Base-by-base conservation (phyloP, 2,888 invertebrate genomes). In the Agriopis marginaria region DNA sequence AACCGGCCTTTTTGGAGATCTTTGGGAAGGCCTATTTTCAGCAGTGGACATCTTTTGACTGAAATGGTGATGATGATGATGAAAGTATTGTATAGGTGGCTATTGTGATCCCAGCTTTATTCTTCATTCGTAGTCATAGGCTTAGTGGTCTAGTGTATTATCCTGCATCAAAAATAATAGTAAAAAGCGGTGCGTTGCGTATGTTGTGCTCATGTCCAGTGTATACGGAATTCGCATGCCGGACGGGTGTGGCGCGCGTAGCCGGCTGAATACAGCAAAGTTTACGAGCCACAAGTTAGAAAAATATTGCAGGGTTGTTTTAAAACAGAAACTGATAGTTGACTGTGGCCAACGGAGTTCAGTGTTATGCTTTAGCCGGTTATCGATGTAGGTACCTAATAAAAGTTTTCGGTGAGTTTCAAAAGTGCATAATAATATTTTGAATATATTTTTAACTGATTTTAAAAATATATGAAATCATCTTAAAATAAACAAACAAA, bases 191-290 rank as follows among this genome's bases (percentile, higher is more conserved):
- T 17, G 54, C 55, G 23, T 4, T 8, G 23, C 23, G 60, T 50
- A 54, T 42, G 69, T 69, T 62, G 63, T 47, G 32, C 3, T 32
- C 32, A 32, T 3, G 55, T 56, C 58, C 56, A 76, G 76, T 74
- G 67, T 71, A 53, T n/a, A 71, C 76, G 80, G 76, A 77, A 70
- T 77, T 68, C 79, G 74, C 72, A 40, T 75, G 82, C 54, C 67
- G 79, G 74, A 72, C 77, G 77, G 75, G 64, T 71, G 76, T 74
- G 70, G 66, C 55, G 68, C 61, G 68, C 76, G 73, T 73, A 77
- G 78, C 78, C 77, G 56, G 60, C 54, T 60, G 2, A 14, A 32
- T 58, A 14, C 0, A n/a, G 32, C 17, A 5, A 45, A 14, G 10
- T 5, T 49, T 11, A 40, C 49, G 42, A 47, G 11, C 23, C n/a